Conservation (phyloP, 2,113 vertebrate species). For the Tupaia chinensis region DNA sequence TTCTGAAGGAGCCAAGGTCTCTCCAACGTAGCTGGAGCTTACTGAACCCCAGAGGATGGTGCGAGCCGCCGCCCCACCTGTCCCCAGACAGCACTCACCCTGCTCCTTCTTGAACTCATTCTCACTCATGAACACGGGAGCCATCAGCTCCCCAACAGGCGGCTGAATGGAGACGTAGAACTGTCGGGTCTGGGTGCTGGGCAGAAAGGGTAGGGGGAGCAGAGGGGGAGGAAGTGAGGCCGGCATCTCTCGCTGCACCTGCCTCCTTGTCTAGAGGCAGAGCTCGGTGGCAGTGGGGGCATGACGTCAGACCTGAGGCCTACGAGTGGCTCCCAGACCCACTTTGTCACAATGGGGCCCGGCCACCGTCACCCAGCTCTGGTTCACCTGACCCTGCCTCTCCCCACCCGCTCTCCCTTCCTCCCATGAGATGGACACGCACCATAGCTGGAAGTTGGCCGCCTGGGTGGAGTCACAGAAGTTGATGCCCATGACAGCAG, state of each 20-base stretch:
- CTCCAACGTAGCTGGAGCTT: neutral
- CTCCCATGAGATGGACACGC: conserved; percentile 19
- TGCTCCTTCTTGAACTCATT: conserved; percentile 98
- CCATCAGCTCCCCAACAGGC: conserved; percentile 97
- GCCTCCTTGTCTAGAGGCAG: neutral
- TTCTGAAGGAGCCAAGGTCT: neutral
- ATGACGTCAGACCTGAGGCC: neutral
- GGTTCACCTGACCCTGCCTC: neutral
- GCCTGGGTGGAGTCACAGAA: conserved; percentile 98
- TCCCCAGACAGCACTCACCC: conserved; percentile 87
- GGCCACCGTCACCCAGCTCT: neutral
- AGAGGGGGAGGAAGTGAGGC: conserved; percentile 16
- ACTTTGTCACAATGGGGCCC: neutral
- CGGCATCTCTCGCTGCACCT: neutral
- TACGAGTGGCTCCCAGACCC: neutral
- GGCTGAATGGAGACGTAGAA: conserved; percentile 98
- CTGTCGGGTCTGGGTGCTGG: conserved; percentile 94
- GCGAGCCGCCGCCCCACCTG: accelerated
- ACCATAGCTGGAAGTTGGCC: conserved; percentile 99
- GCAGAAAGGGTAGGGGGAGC: conserved; percentile 28
- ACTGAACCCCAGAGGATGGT: accelerated
- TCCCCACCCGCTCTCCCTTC: neutral
- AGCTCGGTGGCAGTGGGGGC: neutral
- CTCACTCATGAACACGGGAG: conserved; percentile 96
- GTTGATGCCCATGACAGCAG: conserved; percentile 95